Percentiles rank a stretch among this genome's conserved stretches.
These are phyloP conservation scores for Ashinkailepas kermadecensis DNA, from an alignment of 2,888 invertebrate genomes.

Conservation along the genomic window DNA sequence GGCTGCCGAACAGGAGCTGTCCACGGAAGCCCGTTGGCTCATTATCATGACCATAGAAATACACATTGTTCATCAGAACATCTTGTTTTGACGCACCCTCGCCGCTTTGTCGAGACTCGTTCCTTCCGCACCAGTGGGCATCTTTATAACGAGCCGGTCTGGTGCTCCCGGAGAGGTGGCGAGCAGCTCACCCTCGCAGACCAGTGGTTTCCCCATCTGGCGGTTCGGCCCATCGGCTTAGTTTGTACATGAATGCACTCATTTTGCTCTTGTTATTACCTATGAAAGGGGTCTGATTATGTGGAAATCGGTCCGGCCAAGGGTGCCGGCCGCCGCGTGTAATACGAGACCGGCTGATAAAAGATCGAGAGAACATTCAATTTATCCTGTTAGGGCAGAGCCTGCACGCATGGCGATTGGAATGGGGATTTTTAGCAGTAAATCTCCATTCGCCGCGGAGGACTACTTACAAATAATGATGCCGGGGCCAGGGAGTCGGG, in stretches of 20 bases:
- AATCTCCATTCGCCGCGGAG: slow-evolving; percentile 9
- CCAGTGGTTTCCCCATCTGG: slow-evolving; percentile 1
- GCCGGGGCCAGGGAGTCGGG: background rate
- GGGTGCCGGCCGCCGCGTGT: background rate
- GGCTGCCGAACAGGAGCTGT: background rate
- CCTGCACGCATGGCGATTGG: background rate
- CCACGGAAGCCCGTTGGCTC: background rate
- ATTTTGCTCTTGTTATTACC: slow-evolving; percentile 22
- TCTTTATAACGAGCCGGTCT: background rate
- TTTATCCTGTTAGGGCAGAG: slow-evolving; percentile 10
- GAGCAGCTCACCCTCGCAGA: background rate
- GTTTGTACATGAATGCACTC: slow-evolving; percentile 15
- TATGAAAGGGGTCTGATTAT: slow-evolving; percentile 22
- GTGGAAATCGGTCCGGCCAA: background rate
- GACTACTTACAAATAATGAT: slow-evolving; percentile 11
- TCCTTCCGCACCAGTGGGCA: background rate
- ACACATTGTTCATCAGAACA: slow-evolving; percentile 20
- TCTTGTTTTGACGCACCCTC: slow-evolving; percentile 23
- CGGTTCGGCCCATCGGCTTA: background rate
- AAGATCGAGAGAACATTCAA: slow-evolving; percentile 16
- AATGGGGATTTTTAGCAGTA: slow-evolving; percentile 16
- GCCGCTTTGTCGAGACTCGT: background rate
- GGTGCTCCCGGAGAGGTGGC: background rate
- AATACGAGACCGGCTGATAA: slow-evolving; percentile 3
- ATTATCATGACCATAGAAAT: slow-evolving; percentile 20